Evolutionary conservation across 2,797 vertebrate species (phyloP).

Genomic region (Bovichtus diacanthus): DNA sequence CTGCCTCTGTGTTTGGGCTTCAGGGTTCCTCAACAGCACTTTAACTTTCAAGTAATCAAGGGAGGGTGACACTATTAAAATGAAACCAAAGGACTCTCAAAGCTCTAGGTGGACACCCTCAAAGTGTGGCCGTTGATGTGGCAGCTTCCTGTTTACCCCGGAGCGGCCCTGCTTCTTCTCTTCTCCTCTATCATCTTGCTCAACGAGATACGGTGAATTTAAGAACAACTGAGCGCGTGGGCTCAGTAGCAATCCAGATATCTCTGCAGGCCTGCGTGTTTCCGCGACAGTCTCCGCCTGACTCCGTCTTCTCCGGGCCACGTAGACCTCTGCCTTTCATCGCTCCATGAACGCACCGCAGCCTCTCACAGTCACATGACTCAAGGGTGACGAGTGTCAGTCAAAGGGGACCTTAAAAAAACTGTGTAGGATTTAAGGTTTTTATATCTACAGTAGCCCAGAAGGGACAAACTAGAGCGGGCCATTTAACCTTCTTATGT

Average conservation of each 20-base stretch:
- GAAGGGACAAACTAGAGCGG: no score
- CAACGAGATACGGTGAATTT: constrained; percentile 63
- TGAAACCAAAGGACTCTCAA: constrained; percentile 58
- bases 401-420: background rate
- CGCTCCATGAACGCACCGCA: no score
- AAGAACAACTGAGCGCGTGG: constrained; percentile 58
- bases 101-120: constrained; percentile 75
- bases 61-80: constrained; percentile 52
- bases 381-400: background rate
- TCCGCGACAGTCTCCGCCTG: constrained; percentile 7
- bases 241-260: constrained; percentile 30
- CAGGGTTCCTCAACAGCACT: constrained; percentile 45
- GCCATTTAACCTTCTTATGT: no score
- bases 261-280: constrained; percentile 41
- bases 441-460: no score
- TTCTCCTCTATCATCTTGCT: constrained; percentile 63
- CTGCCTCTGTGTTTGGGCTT: constrained; percentile 65
- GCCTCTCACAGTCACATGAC: background rate
- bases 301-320: constrained; percentile 31
- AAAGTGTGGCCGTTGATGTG: constrained; percentile 59
- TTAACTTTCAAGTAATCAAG: constrained; percentile 54
- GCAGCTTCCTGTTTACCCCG: constrained; percentile 84
- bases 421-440: background rate
- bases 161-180: constrained; percentile 63
- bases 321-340: constrained; percentile 46